Evolutionary conservation across 2,113 vertebrate genomes (phyloP).

Genomic region (Erythrolamprus reginae): DNA sequence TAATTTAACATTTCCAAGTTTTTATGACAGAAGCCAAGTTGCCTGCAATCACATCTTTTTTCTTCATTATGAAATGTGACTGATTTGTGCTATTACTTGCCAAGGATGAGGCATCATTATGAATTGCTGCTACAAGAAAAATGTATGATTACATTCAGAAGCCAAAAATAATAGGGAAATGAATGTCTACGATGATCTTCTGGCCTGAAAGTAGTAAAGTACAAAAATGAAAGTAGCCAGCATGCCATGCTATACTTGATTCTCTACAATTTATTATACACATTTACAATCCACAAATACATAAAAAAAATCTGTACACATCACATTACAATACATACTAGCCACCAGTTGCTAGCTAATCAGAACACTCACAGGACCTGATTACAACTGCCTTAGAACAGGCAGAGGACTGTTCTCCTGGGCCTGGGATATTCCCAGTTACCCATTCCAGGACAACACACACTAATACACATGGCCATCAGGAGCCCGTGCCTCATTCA

Average conservation of each 20-base stretch:
- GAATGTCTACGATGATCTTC: rapidly evolving
- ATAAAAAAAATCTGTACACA: constrained; percentile 70
- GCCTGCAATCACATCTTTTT: neutral
- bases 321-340: constrained; percentile 75
- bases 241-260: constrained; percentile 24
- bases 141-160: neutral
- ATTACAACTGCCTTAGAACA: constrained; percentile 73
- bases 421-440: constrained; percentile 63
- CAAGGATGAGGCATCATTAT: neutral
- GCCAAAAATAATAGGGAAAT: neutral
- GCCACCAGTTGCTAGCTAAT: constrained; percentile 72
- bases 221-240: constrained; percentile 21
- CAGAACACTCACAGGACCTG: constrained; percentile 66
- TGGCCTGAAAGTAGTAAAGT: neutral
- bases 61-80: rapidly evolving
- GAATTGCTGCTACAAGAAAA: neutral
- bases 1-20: neutral
- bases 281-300: constrained; percentile 68
- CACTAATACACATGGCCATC: neutral
- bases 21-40: neutral
- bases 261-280: constrained; percentile 72
- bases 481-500: constrained; percentile 25
- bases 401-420: constrained; percentile 63
- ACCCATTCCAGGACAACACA: constrained; percentile 37
- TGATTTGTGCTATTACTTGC: neutral